These are phyloP conservation scores for Lamprotornis superbus DNA, from an alignment of 2,113 vertebrate genomes.

Conservation along the genomic window DNA sequence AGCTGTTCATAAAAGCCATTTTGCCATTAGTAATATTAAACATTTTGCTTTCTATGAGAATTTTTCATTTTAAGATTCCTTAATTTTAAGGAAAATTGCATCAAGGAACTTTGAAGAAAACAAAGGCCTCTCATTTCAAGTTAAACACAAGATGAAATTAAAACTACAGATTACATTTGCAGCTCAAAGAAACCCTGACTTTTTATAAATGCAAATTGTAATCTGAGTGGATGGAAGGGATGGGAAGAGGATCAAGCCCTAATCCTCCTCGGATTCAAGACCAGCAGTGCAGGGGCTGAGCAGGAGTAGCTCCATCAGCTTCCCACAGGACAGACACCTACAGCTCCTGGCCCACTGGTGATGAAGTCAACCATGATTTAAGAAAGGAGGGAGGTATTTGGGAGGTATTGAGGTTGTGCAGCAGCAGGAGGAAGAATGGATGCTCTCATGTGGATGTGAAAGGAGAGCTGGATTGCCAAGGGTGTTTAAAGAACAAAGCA, in stretches of 20 bases:
- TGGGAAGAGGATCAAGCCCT: neutral
- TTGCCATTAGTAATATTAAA: neutral
- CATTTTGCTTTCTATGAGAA: neutral
- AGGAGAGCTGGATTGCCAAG: neutral
- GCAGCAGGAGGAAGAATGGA: neutral
- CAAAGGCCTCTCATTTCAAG: neutral
- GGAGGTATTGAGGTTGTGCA: neutral
- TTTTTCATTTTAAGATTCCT: neutral
- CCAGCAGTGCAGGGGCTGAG: neutral
- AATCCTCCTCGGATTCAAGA: neutral
- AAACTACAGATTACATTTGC: neutral
- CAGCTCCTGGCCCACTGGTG: fast-evolving
- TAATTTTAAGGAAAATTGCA: neutral
- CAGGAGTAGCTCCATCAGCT: neutral
- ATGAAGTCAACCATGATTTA: fast-evolving
- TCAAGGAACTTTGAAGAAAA: neutral
- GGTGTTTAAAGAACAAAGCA: fast-evolving
- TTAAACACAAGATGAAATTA: neutral
- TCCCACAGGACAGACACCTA: neutral
- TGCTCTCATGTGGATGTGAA: neutral
- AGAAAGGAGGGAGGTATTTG: neutral
- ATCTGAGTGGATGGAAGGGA: neutral
- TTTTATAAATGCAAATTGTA: neutral
- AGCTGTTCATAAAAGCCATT: neutral
- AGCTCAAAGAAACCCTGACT: neutral